A percentile compares a stretch with the other conserved stretches of the same genome.
These are phyloP conservation scores for Gryon sp. DNA, from an alignment of 1,140 invertebrate species.

Conservation along the genomic window DNA sequence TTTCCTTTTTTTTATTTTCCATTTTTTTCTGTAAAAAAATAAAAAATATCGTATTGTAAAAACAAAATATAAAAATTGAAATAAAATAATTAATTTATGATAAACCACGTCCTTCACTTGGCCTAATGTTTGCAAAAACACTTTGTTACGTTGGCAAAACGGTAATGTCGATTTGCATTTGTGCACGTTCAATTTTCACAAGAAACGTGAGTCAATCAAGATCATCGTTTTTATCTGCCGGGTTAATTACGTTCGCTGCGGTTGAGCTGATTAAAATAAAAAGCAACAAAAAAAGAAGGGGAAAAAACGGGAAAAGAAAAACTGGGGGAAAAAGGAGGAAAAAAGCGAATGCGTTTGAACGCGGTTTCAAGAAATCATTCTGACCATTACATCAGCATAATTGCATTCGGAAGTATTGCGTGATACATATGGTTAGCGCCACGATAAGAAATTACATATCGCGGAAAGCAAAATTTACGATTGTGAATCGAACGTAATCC, in stretches of 20 bases:
- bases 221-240: constrained; percentile 9
- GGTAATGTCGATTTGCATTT: not conserved
- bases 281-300: no score
- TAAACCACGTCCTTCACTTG: constrained; percentile 25
- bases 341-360: no score
- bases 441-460: constrained; percentile 17
- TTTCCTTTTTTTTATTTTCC: no score
- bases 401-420: constrained; percentile 38
- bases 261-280: constrained; percentile 9
- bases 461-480: constrained; percentile 1
- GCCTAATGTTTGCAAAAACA: constrained; percentile 29
- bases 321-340: no score
- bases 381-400: constrained; percentile 39
- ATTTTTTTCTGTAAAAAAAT: no score
- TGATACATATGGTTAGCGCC: constrained; percentile 34
- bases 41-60: no score
- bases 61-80: no score
- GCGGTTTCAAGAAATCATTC: not conserved
- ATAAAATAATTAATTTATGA: constrained; percentile 45
- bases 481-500: no score
- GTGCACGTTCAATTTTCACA: not conserved
- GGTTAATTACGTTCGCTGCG: constrained; percentile 9
- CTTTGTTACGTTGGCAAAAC: constrained; percentile 22
- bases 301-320: no score
- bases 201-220: not conserved